Conservation (phyloP, 2,113 vertebrate genomes). For the Erinaceus europaeus region DNA sequence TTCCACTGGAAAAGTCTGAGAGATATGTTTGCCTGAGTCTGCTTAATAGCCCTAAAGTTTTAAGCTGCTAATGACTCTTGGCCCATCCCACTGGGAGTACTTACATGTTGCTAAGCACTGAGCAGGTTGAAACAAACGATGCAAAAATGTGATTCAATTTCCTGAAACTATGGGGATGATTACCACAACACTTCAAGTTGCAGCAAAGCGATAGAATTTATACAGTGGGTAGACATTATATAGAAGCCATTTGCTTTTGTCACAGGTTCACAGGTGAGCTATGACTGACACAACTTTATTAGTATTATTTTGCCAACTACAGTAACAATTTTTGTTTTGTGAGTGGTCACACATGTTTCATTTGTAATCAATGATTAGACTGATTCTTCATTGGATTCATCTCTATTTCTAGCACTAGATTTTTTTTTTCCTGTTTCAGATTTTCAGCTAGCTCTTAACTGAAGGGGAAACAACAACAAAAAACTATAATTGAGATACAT, state of each 20-base stretch:
- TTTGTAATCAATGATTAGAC: not conserved
- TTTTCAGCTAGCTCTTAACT: not conserved
- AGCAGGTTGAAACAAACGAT: slow-evolving; percentile 19
- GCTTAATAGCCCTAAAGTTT: slow-evolving; percentile 28
- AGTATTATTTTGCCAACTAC: too few species aligned
- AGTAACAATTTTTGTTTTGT: not conserved
- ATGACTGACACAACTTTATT: too few species aligned
- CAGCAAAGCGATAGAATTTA: not conserved
- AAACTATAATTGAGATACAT: not conserved
- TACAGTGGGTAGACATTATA: not conserved
- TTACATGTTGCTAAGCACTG: not conserved
- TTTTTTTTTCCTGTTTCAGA: not conserved
- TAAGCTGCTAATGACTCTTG: slow-evolving; percentile 27
- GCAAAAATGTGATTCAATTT: not conserved
- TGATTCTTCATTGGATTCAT: not conserved
- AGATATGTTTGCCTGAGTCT: slow-evolving; percentile 34
- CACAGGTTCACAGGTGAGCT: not conserved
- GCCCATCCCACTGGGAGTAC: not conserved
- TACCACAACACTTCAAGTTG: not conserved
- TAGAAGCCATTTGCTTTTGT: not conserved
- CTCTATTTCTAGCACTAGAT: not conserved
- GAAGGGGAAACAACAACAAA: not conserved
- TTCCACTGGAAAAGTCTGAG: slow-evolving; percentile 43
- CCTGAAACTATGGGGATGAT: not conserved
- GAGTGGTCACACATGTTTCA: not conserved